Percentiles rank a stretch among this genome's conserved stretches.
phyloP scores from a whole-genome alignment of 1,140 invertebrate genomes.

The Drosophila simulans region DNA sequence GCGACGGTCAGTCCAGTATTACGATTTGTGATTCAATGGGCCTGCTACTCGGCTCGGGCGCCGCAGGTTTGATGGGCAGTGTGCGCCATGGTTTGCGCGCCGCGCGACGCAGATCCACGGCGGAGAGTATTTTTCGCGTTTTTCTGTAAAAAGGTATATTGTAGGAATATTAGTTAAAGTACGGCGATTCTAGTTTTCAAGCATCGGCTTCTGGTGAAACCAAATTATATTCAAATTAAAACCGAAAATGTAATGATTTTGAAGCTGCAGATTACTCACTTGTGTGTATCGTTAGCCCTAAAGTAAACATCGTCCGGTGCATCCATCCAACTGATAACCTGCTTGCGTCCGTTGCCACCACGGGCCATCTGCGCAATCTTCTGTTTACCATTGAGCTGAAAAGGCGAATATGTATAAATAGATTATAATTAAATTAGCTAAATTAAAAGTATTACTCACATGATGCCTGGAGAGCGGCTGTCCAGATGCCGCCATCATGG shows the following conservation, averaged over 20 bases:
- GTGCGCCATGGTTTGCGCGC: conserved; percentile 96
- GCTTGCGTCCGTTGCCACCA: conserved; percentile 89
- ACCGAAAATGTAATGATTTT: no score
- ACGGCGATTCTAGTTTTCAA: no score
- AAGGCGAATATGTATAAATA: conserved; percentile 11
- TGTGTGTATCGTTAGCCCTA: conserved; percentile 94
- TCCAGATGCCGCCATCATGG: conserved; percentile 88
- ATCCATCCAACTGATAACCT: conserved; percentile 98
- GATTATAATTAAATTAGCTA: background rate
- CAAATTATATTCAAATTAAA: no score
- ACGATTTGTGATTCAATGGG: conserved; percentile 87
- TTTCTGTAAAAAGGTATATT: conserved; percentile 87
- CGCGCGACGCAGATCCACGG: conserved; percentile 92
- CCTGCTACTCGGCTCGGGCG: conserved; percentile 72
- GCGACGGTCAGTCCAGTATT: conserved; percentile 88
- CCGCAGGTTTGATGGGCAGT: conserved; percentile 84
- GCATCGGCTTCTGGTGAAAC: no score
- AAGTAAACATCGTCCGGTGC: conserved; percentile 99
- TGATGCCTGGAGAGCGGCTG: conserved; percentile 88
- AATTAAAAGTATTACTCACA: conserved; percentile 81
- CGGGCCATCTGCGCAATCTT: conserved; percentile 89
- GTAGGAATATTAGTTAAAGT: background rate
- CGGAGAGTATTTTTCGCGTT: conserved; percentile 91
- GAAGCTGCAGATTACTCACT: conserved; percentile 88
- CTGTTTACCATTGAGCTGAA: conserved; percentile 89